Evolutionary conservation across 2,888 invertebrate species (phyloP), one percentile per base, ranked within the genome.

Genomic region (Drosophila stalkeri): DNA sequence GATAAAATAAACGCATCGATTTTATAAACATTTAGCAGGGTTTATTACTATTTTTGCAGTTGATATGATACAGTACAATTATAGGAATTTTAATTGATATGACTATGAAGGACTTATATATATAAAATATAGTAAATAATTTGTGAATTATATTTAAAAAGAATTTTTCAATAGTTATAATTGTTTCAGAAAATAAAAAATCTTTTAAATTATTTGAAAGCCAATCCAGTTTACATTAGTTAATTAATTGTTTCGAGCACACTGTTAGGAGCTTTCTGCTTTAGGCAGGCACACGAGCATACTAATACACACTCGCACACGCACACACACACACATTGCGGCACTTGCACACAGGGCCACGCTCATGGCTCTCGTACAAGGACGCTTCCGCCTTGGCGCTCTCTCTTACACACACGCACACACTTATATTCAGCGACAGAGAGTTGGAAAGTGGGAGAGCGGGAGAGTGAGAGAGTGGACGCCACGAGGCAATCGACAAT

Each of bases 311-410:
- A 27, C 35, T 6, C 47, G 20, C 51, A 39, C 8, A 27, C 41
- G 16, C 27, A 27, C 27, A 27, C 27, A 27, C 27, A 27, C 37
- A 9, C 46, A 20, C 47, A 39, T 6, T n/a, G 20, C 57, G 57
- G 33, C 31, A 72, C 46, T 61, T 52, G 23, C 56, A 64, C 63
- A 77, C 72, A 72, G 73, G 71, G 71, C 70, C 72, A 72, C 57
- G 59, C 78, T 82, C 71, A 75, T 69, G 79, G 75, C 72, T 85
- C 71, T 75, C 64, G 57, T 72, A 67, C 84, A 84, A 84, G 84
- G 84, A 80, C 85, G 86, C 86, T 87, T 82, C 82, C 88, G 86
- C 77, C 72, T 77, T 81, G 72, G 75, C 70, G 72, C 61, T 75
- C 62, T 35, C 54, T 39, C 71, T 65, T 56, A 63, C 57, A 67